Percentiles rank a stretch among this genome's conserved stretches.
These are phyloP conservation scores for Poeciliopsis infans DNA, from an alignment of 2,797 vertebrate genomes.

Conservation along the genomic window DNA sequence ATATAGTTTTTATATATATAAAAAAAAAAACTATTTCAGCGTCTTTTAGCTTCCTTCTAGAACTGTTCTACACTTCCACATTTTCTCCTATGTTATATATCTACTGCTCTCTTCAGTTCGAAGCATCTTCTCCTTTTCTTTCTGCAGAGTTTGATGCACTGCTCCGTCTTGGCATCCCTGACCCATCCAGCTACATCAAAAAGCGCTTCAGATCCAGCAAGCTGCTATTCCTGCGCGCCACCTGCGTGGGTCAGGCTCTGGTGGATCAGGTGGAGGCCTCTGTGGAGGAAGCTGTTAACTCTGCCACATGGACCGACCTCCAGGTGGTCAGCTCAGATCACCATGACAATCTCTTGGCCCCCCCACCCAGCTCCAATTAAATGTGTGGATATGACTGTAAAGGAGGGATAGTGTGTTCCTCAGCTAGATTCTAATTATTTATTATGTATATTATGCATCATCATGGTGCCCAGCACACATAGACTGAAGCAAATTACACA, in stretches of 20 bases:
- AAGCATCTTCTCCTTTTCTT: background rate
- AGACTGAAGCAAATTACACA: no score
- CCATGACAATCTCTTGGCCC: background rate
- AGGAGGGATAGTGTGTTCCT: background rate
- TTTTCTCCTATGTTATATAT: no score
- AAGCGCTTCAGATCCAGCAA: slow-evolving; percentile 89
- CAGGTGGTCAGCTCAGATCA: slow-evolving; percentile 12
- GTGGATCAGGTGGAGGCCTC: slow-evolving; percentile 95
- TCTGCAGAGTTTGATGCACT: slow-evolving; percentile 91
- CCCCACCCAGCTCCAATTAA: background rate
- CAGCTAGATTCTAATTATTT: no score
- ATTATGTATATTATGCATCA: no score
- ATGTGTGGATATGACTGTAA: background rate
- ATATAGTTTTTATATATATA: no score
- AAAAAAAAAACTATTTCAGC: no score
- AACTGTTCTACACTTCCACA: no score
- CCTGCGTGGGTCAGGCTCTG: slow-evolving; percentile 88
- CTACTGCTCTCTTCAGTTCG: background rate
- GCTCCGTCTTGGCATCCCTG: slow-evolving; percentile 91
- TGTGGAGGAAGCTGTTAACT: slow-evolving; percentile 92
- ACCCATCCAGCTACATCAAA: slow-evolving; percentile 89
- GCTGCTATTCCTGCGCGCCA: slow-evolving; percentile 87
- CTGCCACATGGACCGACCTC: slow-evolving; percentile 88
- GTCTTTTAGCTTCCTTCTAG: no score
- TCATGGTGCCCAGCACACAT: no score